Percentiles rank a stretch among this genome's conserved stretches.
Conservation (phyloP, 2,113 vertebrate genomes). For the Tachuris rubrigastra region DNA sequence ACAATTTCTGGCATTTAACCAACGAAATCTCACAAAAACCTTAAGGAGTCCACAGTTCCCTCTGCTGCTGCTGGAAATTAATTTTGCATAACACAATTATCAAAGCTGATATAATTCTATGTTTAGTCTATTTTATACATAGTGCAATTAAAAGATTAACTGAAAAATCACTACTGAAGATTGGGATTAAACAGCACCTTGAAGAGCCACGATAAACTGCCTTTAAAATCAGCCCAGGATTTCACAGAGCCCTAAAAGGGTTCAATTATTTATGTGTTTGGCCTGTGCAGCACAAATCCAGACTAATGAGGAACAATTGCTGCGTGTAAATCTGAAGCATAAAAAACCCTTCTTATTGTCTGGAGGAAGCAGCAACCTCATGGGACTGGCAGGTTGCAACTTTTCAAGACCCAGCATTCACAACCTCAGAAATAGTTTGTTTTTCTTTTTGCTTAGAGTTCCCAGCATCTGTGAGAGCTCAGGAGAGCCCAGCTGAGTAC, state of each 20-base stretch:
- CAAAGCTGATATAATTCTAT: slow-evolving; percentile 25
- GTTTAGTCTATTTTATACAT: slow-evolving; percentile 17
- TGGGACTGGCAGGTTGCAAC: background rate
- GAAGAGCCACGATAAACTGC: slow-evolving; percentile 53
- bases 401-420: background rate
- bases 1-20: background rate
- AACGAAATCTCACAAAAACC: slow-evolving; percentile 27
- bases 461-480: background rate
- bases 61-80: slow-evolving; percentile 31
- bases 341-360: background rate
- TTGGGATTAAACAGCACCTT: slow-evolving; percentile 61
- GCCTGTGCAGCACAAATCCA: slow-evolving; percentile 50
- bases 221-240: slow-evolving; percentile 61
- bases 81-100: background rate
- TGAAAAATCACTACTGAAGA: slow-evolving; percentile 45
- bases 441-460: background rate
- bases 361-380: background rate
- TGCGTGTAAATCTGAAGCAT: slow-evolving; percentile 40
- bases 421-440: background rate
- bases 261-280: slow-evolving; percentile 69
- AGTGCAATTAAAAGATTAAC: slow-evolving; percentile 53
- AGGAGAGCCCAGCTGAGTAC: background rate
- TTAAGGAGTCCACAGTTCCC: background rate
- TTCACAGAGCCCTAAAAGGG: slow-evolving; percentile 34
- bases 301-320: slow-evolving; percentile 69